Conservation (phyloP, 35 echinoderm and acorn worm species). For the Diadema setosum region DNA sequence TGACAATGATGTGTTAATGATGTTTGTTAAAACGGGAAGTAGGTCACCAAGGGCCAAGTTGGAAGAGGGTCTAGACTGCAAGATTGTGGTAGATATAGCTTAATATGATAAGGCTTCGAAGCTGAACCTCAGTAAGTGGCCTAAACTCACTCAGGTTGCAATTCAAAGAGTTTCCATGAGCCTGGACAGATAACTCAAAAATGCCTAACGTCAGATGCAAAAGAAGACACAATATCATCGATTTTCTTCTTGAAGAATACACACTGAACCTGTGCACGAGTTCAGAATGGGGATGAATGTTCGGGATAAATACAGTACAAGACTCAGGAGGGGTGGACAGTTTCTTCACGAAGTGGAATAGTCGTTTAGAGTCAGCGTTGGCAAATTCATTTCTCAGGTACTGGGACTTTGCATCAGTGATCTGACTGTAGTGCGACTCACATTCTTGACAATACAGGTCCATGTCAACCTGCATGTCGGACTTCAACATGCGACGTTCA, state of each 20-base stretch:
- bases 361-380: background rate
- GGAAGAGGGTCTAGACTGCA: conserved; percentile 13
- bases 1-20: background rate
- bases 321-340: background rate
- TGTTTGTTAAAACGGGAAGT: background rate
- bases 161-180: background rate
- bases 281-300: background rate
- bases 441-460: background rate
- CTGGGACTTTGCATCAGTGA: background rate
- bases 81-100: background rate
- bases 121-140: background rate
- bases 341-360: background rate
- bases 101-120: background rate
- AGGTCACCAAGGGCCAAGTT: background rate
- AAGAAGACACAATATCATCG: background rate
- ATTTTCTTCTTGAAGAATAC: conserved; percentile 32
- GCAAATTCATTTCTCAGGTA: background rate
- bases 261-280: background rate
- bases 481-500: conserved; percentile 1
- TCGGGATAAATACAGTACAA: background rate
- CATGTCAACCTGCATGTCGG: background rate
- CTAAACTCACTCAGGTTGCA: background rate
- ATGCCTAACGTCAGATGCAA: background rate
- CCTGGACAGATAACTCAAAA: background rate
- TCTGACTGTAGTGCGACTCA: background rate